Evolutionary conservation across 2,797 vertebrate species (phyloP), one percentile per base, ranked within the genome.

Genomic region (Aphelocoma californica): DNA sequence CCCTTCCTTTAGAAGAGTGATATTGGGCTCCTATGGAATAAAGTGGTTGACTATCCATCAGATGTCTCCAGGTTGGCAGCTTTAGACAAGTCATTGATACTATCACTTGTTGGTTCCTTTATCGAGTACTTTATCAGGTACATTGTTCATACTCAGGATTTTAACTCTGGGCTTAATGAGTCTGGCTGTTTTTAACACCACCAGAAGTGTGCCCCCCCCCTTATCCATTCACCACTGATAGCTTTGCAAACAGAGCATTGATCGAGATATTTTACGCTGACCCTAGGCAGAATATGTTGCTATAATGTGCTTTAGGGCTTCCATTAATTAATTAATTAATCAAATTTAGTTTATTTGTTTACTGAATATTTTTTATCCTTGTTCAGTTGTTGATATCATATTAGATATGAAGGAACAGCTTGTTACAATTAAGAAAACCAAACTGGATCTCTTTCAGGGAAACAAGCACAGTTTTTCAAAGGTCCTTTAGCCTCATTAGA

Each of bases 361-460:
- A 23, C 3, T 47, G 34, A 16, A 1, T 28, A 5, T 31, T 29
- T 60, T 48, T 50, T 19, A 7, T 57, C 17, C 11, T 42, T 10
- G 6, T 42, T 73, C 25, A 25, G 36, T 38, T 74, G 31, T 48
- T 42, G 31, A 9, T 40, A 42, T 25, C 0, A 0, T n/a, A 24
- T 47, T 31, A 74, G 16, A 48, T 42, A 18, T 34, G 11, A 26
- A 48, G 17, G 25, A 48, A 42, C 9, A 10, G 4, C 20, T 65
- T 65, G 11, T 17, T 42, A 9, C 0, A 0, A 50, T 34, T 74
- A 66, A 48, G 51, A 44, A 66, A 66, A 57, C 11, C 5, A 32
- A 57, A 58, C 5, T 15, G 17, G 36, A 32, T 42, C 21, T 50
- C 14, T 44, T 66, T 51, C 57, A 38, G n/a, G 5, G 28, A 36